Conservation (phyloP, 2,113 vertebrate genomes). For the Phylloscopus trochilus region DNA sequence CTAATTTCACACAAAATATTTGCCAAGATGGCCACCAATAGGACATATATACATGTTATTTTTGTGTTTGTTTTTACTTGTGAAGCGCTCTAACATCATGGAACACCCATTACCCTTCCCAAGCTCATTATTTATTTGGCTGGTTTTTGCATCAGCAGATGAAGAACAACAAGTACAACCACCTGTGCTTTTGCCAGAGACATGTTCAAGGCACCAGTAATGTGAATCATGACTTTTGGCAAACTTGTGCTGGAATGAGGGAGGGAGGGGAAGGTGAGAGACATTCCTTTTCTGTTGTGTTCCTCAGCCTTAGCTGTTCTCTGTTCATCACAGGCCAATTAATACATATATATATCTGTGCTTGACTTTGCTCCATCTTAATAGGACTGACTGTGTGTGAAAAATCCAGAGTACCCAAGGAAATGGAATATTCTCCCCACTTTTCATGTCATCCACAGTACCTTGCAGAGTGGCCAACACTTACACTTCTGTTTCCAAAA, state of each 20-base stretch:
- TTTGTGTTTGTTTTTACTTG: not conserved
- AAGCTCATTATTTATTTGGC: not conserved
- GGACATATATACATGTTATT: not conserved
- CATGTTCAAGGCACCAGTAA: not conserved
- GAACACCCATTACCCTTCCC: not conserved
- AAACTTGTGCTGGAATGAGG: not conserved
- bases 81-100: not conserved
- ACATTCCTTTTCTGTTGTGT: not conserved
- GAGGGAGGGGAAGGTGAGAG: not conserved
- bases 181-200: not conserved
- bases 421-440: not conserved
- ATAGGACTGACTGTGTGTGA: not conserved
- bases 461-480: not conserved
- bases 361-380: not conserved
- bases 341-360: not conserved
- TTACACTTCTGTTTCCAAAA: not conserved
- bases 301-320: not conserved
- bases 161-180: not conserved
- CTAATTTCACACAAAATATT: not conserved
- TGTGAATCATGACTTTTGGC: not conserved
- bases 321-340: not conserved
- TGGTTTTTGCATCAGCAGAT: not conserved
- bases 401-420: not conserved
- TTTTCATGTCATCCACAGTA: not conserved
- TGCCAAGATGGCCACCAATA: not conserved